Conservation (phyloP, 2,888 invertebrate species). For the Diaperis boleti region DNA sequence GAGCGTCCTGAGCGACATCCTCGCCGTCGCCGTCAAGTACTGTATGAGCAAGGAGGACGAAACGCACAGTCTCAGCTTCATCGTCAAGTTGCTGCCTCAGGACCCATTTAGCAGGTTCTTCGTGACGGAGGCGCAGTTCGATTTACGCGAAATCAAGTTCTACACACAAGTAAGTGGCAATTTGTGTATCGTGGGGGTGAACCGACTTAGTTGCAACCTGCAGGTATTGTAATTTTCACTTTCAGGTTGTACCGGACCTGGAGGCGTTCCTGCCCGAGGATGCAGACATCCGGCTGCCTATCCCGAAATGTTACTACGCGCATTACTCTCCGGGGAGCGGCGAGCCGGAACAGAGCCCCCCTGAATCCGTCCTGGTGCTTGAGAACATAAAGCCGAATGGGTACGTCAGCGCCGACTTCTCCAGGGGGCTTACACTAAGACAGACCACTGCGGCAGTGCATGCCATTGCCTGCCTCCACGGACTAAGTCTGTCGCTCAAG, state of each 20-base stretch:
- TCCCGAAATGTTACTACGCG: conserved; percentile 79
- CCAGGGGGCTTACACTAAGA: conserved; percentile 74
- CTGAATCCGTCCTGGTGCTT: conserved; percentile 79
- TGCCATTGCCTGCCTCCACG: conserved; percentile 80
- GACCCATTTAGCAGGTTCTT: conserved; percentile 85
- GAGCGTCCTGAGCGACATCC: conserved; percentile 81
- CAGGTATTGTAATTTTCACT: too few relatives aligned
- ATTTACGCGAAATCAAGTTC: conserved; percentile 84
- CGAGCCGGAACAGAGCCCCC: conserved; percentile 65
- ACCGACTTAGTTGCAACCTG: too few relatives aligned
- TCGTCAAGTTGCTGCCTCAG: conserved; percentile 82
- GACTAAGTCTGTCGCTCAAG: conserved; percentile 76
- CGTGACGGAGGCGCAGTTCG: conserved; percentile 86
- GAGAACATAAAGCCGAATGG: conserved; percentile 79
- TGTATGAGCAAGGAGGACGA: conserved; percentile 61
- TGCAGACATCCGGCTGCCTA: conserved; percentile 71
- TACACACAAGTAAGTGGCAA: conserved; percentile 77
- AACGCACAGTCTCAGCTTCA: conserved; percentile 67
- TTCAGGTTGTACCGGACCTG: conserved; percentile 77
- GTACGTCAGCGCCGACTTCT: conserved; percentile 76
- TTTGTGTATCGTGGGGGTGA: background rate
- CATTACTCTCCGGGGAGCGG: conserved; percentile 70
- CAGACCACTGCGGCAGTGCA: conserved; percentile 78
- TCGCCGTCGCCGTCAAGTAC: conserved; percentile 81
- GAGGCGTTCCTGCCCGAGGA: conserved; percentile 69